Evolutionary conservation across 1,140 invertebrate species (phyloP).

Genomic region (Micrasema longulum): DNA sequence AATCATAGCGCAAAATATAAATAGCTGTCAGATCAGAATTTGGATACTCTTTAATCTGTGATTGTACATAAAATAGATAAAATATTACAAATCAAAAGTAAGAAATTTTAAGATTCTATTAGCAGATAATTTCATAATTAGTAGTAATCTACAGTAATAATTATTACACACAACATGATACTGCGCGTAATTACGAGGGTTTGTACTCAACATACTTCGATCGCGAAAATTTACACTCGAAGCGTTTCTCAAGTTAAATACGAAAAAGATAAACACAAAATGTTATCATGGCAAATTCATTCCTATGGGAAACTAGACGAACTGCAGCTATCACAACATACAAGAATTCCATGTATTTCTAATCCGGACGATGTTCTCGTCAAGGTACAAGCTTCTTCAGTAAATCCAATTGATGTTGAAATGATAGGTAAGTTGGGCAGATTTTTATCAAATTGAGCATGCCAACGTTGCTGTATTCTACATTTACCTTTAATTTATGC

Average conservation of each 20-base stretch:
- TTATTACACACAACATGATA: slow-evolving; percentile 4
- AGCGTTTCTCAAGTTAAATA: slow-evolving; percentile 1
- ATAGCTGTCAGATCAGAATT: slow-evolving; percentile 1
- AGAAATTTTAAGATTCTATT: too few species aligned
- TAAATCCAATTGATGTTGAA: slow-evolving; percentile 92
- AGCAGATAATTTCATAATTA: too few species aligned
- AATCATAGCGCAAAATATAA: slow-evolving; percentile 14
- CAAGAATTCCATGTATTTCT: slow-evolving; percentile 76
- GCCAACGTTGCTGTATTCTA: too few species aligned
- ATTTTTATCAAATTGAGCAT: background rate
- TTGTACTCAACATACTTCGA: background rate
- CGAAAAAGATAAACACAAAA: slow-evolving; percentile 61
- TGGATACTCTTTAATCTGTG: background rate
- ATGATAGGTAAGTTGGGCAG: slow-evolving; percentile 83
- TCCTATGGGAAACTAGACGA: slow-evolving; percentile 78
- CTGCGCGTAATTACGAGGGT: background rate
- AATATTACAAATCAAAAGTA: too few species aligned
- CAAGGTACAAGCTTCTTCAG: slow-evolving; percentile 82
- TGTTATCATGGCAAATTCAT: slow-evolving; percentile 83
- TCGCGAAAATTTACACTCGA: background rate
- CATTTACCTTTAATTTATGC: too few species aligned
- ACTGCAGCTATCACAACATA: slow-evolving; percentile 71
- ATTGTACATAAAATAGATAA: too few species aligned
- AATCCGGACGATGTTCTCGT: slow-evolving; percentile 83
- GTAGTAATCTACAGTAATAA: background rate